Percentiles rank a stretch among this genome's conserved stretches.
Evolutionary conservation across 2,888 invertebrate species (phyloP).

Genomic region (Scaptomyza cyrtandrae): DNA sequence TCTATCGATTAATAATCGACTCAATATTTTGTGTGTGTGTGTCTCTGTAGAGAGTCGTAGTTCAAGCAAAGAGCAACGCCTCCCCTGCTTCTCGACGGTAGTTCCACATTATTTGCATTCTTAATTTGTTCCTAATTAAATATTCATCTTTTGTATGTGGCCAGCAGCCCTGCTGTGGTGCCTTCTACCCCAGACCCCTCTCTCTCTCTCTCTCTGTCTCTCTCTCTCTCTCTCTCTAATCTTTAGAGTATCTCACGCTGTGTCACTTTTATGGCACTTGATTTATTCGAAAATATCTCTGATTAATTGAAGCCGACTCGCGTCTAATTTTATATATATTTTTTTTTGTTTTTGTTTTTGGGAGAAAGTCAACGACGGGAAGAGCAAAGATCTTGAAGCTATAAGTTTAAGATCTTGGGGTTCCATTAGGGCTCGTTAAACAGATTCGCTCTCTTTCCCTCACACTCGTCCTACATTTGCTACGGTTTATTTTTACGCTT

Average conservation of each 20-base stretch:
- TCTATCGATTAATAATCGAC: conserved; percentile 73
- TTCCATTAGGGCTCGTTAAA: conserved; percentile 74
- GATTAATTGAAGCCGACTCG: conserved; percentile 77
- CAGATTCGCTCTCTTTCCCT: conserved; percentile 21
- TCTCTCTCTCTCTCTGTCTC: not conserved
- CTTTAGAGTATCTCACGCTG: conserved; percentile 67
- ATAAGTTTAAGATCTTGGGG: conserved; percentile 24
- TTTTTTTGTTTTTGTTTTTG: not conserved
- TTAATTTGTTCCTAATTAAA: conserved; percentile 78
- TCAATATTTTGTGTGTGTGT: conserved; percentile 2
- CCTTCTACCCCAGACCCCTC: not conserved
- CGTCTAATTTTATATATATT: conserved; percentile 36
- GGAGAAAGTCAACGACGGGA: conserved; percentile 61
- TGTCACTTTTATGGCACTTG: conserved; percentile 76
- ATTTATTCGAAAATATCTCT: conserved; percentile 72
- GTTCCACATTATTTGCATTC: conserved; percentile 77
- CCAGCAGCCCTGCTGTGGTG: conserved; percentile 18
- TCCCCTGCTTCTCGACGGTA: conserved; percentile 59
- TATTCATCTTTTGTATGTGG: conserved; percentile 71
- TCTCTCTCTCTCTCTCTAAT: not conserved
- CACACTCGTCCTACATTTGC: conserved; percentile 64
- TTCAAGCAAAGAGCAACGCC: conserved; percentile 40
- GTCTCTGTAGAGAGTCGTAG: conserved; percentile 10
- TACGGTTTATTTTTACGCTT: conserved; percentile 79
- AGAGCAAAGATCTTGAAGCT: conserved; percentile 14